A percentile compares a stretch with the other conserved stretches of the same genome.
Evolutionary conservation across 2,888 invertebrate species (phyloP).

Genomic region (Euphydryas editha): DNA sequence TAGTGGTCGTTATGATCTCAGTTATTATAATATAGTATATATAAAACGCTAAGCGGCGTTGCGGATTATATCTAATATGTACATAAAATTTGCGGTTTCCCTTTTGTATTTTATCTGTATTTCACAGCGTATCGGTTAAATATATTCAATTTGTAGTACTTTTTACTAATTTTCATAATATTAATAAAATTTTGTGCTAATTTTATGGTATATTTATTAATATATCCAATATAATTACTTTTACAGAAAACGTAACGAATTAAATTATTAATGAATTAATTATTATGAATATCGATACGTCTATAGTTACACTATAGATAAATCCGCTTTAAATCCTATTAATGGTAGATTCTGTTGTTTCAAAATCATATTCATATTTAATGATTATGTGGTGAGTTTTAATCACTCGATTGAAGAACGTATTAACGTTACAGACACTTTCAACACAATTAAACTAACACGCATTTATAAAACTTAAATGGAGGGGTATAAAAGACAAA

Average conservation of each 20-base stretch:
- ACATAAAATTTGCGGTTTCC: slow-evolving; percentile 33
- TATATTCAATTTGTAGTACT: slow-evolving; percentile 5
- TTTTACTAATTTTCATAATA: background rate
- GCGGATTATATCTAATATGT: slow-evolving; percentile 19
- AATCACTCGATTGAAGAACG: slow-evolving; percentile 61
- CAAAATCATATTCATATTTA: slow-evolving; percentile 51
- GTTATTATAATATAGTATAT: slow-evolving; percentile 29
- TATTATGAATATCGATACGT: background rate
- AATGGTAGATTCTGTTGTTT: background rate
- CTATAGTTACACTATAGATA: too few species aligned
- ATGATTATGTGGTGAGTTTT: slow-evolving; percentile 58
- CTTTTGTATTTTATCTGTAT: slow-evolving; percentile 20
- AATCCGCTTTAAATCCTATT: background rate
- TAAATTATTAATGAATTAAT: background rate
- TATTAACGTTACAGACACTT: slow-evolving; percentile 14
- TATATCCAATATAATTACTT: background rate
- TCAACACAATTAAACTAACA: background rate
- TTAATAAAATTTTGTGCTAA: slow-evolving; percentile 3
- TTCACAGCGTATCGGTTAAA: slow-evolving; percentile 4
- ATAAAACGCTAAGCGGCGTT: slow-evolving; percentile 30
- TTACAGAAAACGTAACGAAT: background rate
- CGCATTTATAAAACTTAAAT: background rate
- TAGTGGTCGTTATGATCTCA: slow-evolving; percentile 31
- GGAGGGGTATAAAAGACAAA: too few species aligned
- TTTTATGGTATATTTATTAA: background rate